Evolutionary conservation across 2,888 invertebrate genomes (phyloP).

Genomic region (Eurytoma californica): DNA sequence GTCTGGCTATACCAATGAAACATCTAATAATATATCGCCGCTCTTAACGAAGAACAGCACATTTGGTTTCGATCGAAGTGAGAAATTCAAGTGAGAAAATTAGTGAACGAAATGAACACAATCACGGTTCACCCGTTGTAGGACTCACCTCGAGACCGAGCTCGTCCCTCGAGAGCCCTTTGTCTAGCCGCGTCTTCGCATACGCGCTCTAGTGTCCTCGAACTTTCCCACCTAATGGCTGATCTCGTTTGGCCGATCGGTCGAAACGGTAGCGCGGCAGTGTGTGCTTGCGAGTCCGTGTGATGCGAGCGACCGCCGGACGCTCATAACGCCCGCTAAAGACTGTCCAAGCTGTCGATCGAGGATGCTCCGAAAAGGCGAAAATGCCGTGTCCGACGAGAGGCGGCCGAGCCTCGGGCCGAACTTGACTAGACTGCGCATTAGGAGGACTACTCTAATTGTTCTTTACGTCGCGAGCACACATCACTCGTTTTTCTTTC

Average conservation of each 20-base stretch:
- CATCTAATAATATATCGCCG: no score
- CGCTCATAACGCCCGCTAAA: background rate
- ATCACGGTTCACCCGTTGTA: no score
- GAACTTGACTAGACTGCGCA: conserved; percentile 15
- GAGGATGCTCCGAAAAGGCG: background rate
- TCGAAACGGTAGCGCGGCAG: background rate
- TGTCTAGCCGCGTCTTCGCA: background rate
- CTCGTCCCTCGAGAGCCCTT: conserved; percentile 15
- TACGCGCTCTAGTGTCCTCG: background rate
- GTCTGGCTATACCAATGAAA: no score
- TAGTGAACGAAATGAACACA: no score
- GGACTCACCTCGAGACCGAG: background rate
- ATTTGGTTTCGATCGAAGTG: no score
- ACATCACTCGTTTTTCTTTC: background rate
- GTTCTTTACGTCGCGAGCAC: conserved; percentile 17
- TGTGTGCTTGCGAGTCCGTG: no score
- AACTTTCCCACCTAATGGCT: conserved; percentile 18
- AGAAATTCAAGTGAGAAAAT: no score
- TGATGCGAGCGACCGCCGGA: background rate
- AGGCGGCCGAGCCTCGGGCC: background rate
- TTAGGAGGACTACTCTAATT: conserved; percentile 39
- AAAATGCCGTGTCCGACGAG: background rate
- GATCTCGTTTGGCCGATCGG: conserved; percentile 14
- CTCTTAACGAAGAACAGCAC: no score
- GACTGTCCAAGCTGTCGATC: background rate